Conservation (phyloP, 2,797 vertebrate genomes). For the Limosa lapponica region DNA sequence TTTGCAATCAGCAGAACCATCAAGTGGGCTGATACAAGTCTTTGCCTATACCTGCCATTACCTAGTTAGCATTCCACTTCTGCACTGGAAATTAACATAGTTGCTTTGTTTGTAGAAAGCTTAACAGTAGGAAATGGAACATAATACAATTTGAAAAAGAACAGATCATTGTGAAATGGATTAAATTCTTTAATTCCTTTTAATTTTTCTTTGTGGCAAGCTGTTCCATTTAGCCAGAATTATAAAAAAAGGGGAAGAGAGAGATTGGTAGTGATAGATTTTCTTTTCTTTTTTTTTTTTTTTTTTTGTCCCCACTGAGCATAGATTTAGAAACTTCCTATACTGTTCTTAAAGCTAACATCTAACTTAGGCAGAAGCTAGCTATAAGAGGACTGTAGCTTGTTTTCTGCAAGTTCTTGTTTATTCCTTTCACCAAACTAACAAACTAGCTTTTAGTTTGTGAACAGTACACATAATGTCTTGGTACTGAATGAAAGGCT, state of each 20-base stretch:
- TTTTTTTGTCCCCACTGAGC: fast-evolving
- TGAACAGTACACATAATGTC: background rate
- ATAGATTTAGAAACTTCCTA: background rate
- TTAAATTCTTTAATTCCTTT: background rate
- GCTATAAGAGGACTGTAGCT: background rate
- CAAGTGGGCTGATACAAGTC: background rate
- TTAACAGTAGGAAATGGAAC: background rate
- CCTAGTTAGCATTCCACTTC: background rate
- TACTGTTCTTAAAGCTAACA: background rate
- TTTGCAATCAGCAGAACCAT: background rate
- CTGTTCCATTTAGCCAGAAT: background rate
- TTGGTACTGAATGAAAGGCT: background rate
- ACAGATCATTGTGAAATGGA: background rate
- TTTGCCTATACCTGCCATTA: background rate
- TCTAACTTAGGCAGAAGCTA: background rate
- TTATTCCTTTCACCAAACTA: background rate
- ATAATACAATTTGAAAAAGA: background rate
- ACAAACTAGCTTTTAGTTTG: background rate
- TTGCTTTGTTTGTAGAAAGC: background rate
- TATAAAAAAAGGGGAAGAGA: background rate
- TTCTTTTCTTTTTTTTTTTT: too few species aligned
- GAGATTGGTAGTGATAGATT: background rate
- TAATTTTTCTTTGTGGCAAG: background rate
- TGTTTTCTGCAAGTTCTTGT: background rate
- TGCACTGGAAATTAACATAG: background rate